Conservation (phyloP, 2,797 vertebrate genomes). For the Rhinogobio ventralis region DNA sequence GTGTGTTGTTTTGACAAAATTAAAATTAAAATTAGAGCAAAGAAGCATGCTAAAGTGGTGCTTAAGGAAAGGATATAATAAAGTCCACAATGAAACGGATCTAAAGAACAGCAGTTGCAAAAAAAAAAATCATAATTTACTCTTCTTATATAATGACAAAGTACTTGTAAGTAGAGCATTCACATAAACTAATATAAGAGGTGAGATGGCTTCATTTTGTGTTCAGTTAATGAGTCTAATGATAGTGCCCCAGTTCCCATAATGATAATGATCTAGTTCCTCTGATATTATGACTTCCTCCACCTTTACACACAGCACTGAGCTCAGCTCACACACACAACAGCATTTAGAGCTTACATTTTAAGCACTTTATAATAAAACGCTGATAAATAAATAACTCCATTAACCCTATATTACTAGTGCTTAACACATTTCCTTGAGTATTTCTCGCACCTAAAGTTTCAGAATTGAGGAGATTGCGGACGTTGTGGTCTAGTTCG, state of each 20-base stretch:
- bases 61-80: neutral
- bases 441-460: neutral
- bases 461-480: neutral
- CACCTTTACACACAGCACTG: neutral
- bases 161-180: neutral
- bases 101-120: neutral
- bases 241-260: slow-evolving; percentile 35
- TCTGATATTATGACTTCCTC: slow-evolving; percentile 39
- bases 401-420: neutral
- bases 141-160: neutral
- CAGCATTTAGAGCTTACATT: neutral
- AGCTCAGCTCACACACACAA: slow-evolving; percentile 3
- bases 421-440: neutral
- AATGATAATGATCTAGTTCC: slow-evolving; percentile 49
- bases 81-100: neutral
- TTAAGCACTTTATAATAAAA: neutral
- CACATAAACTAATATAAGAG: neutral
- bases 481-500: neutral
- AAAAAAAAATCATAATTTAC: neutral
- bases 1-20: neutral
- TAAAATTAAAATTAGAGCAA: neutral
- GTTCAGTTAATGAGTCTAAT: slow-evolving; percentile 3
- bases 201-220: neutral
- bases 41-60: neutral
- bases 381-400: neutral